Evolutionary conservation across 2,888 invertebrate species (phyloP).

Genomic region (Scrobipalpa atriplicella): DNA sequence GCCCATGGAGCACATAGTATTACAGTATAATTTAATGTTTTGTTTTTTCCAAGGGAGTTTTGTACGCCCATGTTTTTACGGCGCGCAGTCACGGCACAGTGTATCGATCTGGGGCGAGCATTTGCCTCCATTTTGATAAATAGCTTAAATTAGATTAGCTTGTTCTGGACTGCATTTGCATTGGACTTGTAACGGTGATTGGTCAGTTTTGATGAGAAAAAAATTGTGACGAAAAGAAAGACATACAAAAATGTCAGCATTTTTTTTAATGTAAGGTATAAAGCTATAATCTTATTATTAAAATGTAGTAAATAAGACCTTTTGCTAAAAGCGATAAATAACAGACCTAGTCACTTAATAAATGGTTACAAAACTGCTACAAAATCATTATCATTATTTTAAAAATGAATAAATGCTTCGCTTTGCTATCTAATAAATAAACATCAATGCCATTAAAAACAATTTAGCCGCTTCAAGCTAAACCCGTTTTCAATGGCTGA

Average conservation of each 20-base stretch:
- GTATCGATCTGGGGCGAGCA: slow-evolving; percentile 62
- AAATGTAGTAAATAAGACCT: too few species aligned
- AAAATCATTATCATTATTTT: too few species aligned
- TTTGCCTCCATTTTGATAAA: slow-evolving; percentile 39
- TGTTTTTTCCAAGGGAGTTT: slow-evolving; percentile 67
- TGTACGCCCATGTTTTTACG: slow-evolving; percentile 66
- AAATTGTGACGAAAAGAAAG: too few species aligned
- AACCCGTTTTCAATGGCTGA: slow-evolving; percentile 2
- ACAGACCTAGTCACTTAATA: too few species aligned
- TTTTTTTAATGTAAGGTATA: too few species aligned
- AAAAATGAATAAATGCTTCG: too few species aligned
- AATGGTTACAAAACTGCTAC: too few species aligned
- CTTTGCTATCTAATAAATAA: slow-evolving; percentile 7
- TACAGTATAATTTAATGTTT: slow-evolving; percentile 78
- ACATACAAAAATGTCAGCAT: too few species aligned
- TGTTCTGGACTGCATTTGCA: slow-evolving; percentile 25
- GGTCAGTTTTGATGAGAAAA: background rate
- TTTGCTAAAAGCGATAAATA: too few species aligned
- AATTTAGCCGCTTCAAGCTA: background rate
- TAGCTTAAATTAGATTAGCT: slow-evolving; percentile 26
- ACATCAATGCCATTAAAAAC: background rate
- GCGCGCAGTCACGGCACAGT: slow-evolving; percentile 70
- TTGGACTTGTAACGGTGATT: background rate
- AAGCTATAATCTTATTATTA: too few species aligned
- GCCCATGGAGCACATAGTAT: slow-evolving; percentile 46